phyloP scores from a whole-genome alignment of 2,797 vertebrate species.

The Chrysocyon brachyurus region DNA sequence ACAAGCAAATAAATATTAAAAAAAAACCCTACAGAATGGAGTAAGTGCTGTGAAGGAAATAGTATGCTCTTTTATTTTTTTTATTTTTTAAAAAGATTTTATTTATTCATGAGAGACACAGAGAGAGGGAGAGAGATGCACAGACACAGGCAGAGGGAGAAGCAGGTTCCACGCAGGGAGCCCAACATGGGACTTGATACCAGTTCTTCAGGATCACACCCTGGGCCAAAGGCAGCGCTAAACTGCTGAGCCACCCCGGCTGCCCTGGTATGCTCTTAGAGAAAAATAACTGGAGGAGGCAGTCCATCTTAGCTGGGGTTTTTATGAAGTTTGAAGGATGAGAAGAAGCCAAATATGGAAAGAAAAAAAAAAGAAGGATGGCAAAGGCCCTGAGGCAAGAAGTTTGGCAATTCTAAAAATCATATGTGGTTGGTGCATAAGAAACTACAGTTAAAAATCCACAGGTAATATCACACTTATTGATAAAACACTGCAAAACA shows the following conservation, averaged over 20 bases:
- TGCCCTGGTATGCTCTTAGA: neutral
- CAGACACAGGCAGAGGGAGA: too few relatives aligned
- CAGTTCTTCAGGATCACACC: too few relatives aligned
- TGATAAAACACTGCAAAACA: neutral
- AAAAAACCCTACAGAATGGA: neutral
- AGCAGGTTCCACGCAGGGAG: too few relatives aligned
- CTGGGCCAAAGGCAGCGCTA: too few relatives aligned
- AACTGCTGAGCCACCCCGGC: too few relatives aligned
- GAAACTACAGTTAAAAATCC: neutral
- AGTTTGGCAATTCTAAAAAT: neutral
- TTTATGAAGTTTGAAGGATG: conserved; percentile 35
- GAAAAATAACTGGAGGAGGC: neutral
- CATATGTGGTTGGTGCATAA: neutral
- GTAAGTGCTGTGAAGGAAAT: neutral
- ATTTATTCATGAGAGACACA: too few relatives aligned
- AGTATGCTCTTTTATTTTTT: neutral
- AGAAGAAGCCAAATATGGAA: neutral
- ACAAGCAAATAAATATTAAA: neutral
- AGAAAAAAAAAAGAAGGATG: neutral
- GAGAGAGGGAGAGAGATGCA: too few relatives aligned
- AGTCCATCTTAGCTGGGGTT: neutral
- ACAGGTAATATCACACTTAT: neutral
- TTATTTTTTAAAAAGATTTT: too few relatives aligned
- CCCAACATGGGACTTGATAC: too few relatives aligned
- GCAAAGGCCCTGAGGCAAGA: neutral